A percentile compares a stretch with the other conserved stretches of the same genome.
Evolutionary conservation across 1,140 invertebrate species (phyloP).

Genomic region (Delia radicum): DNA sequence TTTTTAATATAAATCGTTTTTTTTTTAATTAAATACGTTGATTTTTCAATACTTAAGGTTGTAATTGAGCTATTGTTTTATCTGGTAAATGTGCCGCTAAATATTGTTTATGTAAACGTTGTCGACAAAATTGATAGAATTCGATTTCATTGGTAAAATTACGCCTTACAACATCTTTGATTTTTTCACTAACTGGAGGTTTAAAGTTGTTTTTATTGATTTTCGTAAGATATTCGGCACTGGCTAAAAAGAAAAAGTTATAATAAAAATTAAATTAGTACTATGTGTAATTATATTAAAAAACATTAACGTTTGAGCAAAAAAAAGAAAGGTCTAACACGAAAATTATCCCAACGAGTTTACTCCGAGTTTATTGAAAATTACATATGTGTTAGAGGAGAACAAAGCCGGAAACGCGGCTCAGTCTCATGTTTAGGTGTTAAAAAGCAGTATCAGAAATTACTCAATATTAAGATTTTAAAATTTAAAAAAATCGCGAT

Average conservation of each 20-base stretch:
- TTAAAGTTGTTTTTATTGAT: conserved; percentile 87
- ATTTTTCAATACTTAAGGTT: neutral
- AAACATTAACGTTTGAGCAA: too few relatives aligned
- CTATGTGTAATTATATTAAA: neutral
- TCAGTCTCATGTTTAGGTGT: too few relatives aligned
- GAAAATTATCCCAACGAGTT: too few relatives aligned
- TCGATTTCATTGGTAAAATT: conserved; percentile 90
- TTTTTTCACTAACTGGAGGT: conserved; percentile 79
- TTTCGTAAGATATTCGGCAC: conserved; percentile 71
- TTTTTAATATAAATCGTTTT: neutral
- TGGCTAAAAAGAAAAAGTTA: conserved; percentile 60
- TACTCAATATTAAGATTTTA: too few relatives aligned
- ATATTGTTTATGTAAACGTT: conserved; percentile 78
- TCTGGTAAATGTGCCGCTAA: conserved; percentile 66
- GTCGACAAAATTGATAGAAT: conserved; percentile 87
- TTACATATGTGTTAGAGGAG: too few relatives aligned
- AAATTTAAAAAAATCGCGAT: too few relatives aligned
- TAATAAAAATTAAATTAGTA: neutral
- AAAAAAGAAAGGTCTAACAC: too few relatives aligned
- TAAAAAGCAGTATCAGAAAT: too few relatives aligned
- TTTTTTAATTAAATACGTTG: neutral
- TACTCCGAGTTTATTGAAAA: too few relatives aligned
- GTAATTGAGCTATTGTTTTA: conserved; percentile 8
- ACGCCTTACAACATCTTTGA: conserved; percentile 80
- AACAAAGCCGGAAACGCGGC: too few relatives aligned